Evolutionary conservation across 2,797 vertebrate genomes (phyloP).

Genomic region (Hippopotamyrus pictus): DNA sequence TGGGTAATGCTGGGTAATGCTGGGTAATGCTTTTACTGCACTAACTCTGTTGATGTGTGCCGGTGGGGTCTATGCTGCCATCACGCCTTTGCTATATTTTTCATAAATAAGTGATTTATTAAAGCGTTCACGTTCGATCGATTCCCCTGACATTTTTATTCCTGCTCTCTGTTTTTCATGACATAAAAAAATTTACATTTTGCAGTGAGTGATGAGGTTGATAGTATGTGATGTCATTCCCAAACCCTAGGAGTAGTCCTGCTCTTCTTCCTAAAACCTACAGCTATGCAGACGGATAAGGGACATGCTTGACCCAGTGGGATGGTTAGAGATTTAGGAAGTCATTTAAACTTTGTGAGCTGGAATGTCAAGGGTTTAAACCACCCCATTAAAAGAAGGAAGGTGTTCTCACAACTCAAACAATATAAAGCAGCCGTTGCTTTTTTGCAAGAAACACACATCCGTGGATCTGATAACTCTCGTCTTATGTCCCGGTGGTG

Average conservation of each 20-base stretch:
- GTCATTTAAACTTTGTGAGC: too few species aligned
- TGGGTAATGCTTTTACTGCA: neutral
- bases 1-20: too few species aligned
- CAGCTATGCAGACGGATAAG: neutral
- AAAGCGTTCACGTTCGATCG: neutral
- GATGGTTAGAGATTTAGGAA: neutral
- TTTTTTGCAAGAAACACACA: too few species aligned
- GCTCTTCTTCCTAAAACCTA: neutral
- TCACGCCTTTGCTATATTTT: neutral
- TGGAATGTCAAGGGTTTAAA: too few species aligned
- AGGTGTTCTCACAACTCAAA: too few species aligned
- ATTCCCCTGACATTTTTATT: neutral
- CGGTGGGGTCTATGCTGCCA: neutral
- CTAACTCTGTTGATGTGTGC: neutral
- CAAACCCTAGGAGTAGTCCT: neutral
- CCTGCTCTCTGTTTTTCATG: neutral
- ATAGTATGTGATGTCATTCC: neutral
- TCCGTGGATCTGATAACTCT: too few species aligned
- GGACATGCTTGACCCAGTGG: neutral
- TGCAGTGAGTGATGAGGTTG: neutral
- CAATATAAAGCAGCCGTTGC: too few species aligned
- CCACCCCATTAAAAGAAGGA: too few species aligned
- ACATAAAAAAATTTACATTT: neutral
- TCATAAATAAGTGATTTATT: neutral
- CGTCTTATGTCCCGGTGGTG: too few species aligned